phyloP scores from a whole-genome alignment of 2,888 invertebrate species.

The Eupithecia insigniata region DNA sequence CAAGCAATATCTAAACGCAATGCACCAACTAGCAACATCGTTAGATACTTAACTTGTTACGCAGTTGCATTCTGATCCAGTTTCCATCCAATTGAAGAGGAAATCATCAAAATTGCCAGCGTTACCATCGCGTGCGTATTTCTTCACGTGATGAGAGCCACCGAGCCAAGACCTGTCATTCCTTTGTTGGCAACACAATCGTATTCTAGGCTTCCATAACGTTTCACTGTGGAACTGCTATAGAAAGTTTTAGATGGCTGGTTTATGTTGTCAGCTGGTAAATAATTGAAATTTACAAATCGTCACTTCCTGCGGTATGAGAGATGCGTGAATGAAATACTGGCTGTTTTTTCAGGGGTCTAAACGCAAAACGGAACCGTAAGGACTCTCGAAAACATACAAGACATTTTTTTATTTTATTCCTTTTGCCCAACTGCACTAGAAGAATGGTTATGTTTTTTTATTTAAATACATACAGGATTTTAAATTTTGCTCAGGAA shows the following conservation, averaged over 20 bases:
- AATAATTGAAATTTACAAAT: too few relatives aligned
- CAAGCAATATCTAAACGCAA: not conserved
- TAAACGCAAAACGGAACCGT: too few relatives aligned
- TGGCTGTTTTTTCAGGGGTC: too few relatives aligned
- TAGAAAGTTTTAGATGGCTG: constrained; percentile 2
- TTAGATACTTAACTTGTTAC: not conserved
- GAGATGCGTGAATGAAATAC: too few relatives aligned
- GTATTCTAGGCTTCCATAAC: constrained; percentile 63
- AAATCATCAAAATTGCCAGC: constrained; percentile 51
- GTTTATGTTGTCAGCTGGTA: not conserved
- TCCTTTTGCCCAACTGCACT: too few relatives aligned
- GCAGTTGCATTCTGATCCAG: constrained; percentile 34
- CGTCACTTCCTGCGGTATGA: too few relatives aligned
- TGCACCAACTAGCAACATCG: not conserved
- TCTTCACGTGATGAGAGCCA: constrained; percentile 57
- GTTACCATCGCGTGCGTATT: constrained; percentile 55
- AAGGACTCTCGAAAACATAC: too few relatives aligned
- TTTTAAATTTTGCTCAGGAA: too few relatives aligned
- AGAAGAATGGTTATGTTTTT: too few relatives aligned
- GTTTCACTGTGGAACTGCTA: constrained; percentile 45
- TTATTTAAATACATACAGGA: too few relatives aligned
- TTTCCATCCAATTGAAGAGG: constrained; percentile 40
- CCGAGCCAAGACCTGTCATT: constrained; percentile 66
- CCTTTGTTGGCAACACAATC: constrained; percentile 71
- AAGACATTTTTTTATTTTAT: too few relatives aligned